A percentile compares a stretch with the other conserved stretches of the same genome.
phyloP scores from a whole-genome alignment of 2,888 invertebrate species.

The Cheilosia vulpina region DNA sequence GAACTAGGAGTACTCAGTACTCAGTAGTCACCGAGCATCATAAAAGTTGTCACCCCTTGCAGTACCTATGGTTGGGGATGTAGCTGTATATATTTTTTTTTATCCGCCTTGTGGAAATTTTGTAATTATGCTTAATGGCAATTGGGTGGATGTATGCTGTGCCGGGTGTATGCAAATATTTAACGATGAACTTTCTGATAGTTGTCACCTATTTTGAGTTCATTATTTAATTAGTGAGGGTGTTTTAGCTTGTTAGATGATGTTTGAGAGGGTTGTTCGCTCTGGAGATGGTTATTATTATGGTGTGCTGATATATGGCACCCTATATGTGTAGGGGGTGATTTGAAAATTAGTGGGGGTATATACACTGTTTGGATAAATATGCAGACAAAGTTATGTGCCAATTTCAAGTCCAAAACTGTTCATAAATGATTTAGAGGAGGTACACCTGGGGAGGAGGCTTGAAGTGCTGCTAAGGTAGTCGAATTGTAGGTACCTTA shows the following conservation, averaged over 20 bases:
- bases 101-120: conserved; percentile 29
- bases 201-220: conserved; percentile 72
- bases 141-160: not conserved
- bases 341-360: too few relatives aligned
- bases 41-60: conserved; percentile 40
- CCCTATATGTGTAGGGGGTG: too few relatives aligned
- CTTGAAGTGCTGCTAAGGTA: too few relatives aligned
- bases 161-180: conserved; percentile 40
- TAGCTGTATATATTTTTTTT: not conserved
- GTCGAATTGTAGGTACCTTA: too few relatives aligned
- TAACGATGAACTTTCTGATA: conserved; percentile 68
- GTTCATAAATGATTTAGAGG: too few relatives aligned
- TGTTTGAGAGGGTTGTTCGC: conserved; percentile 7
- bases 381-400: too few relatives aligned
- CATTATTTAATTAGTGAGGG: conserved; percentile 68
- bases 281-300: conserved; percentile 37
- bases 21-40: conserved; percentile 2
- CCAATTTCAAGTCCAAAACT: too few relatives aligned
- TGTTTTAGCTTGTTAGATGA: conserved; percentile 20
- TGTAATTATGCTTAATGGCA: conserved; percentile 65
- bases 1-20: not conserved
- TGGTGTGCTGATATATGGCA: not conserved
- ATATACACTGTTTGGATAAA: too few relatives aligned
- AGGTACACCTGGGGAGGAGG: too few relatives aligned
- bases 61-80: not conserved